phyloP scores from a whole-genome alignment of 2,797 vertebrate genomes.

The Tokudaia tokunoshimensis region DNA sequence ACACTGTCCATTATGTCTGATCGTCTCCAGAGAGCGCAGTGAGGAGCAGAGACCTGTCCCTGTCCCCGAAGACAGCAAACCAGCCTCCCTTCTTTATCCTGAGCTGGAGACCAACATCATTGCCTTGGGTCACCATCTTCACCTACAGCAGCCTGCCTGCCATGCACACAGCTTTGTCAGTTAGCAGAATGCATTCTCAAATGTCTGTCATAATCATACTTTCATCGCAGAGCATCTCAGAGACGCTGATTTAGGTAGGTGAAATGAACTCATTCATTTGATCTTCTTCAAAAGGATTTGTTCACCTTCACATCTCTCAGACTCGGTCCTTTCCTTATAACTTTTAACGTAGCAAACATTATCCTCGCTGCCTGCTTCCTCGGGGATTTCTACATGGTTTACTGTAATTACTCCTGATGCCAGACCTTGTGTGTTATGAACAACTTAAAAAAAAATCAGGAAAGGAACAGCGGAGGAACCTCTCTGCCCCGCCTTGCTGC shows the following conservation, averaged over 20 bases:
- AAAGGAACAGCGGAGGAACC: slow-evolving; percentile 62
- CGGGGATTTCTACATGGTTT: slow-evolving; percentile 87
- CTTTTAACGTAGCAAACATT: slow-evolving; percentile 84
- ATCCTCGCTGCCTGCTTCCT: slow-evolving; percentile 82
- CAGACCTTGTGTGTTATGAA: slow-evolving; percentile 84
- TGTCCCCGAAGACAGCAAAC: background rate
- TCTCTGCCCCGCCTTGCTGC: background rate
- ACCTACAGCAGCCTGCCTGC: slow-evolving; percentile 1
- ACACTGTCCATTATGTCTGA: background rate
- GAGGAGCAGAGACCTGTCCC: background rate
- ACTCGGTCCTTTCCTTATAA: slow-evolving; percentile 81
- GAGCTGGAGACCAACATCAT: background rate
- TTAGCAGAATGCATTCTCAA: slow-evolving; percentile 73
- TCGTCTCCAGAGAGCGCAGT: background rate
- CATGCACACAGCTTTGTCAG: background rate
- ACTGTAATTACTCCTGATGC: slow-evolving; percentile 84
- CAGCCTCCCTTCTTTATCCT: background rate
- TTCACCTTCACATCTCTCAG: slow-evolving; percentile 80
- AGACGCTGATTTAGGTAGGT: slow-evolving; percentile 60
- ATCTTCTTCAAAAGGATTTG: slow-evolving; percentile 69
- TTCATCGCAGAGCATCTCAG: slow-evolving; percentile 67
- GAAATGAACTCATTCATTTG: slow-evolving; percentile 74
- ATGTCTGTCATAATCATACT: slow-evolving; percentile 45
- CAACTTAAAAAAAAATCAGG: slow-evolving; percentile 84
- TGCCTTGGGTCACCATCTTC: slow-evolving; percentile 1